These are phyloP conservation scores for Cossypha heuglini DNA, from an alignment of 2,797 vertebrate genomes.

Conservation along the genomic window DNA sequence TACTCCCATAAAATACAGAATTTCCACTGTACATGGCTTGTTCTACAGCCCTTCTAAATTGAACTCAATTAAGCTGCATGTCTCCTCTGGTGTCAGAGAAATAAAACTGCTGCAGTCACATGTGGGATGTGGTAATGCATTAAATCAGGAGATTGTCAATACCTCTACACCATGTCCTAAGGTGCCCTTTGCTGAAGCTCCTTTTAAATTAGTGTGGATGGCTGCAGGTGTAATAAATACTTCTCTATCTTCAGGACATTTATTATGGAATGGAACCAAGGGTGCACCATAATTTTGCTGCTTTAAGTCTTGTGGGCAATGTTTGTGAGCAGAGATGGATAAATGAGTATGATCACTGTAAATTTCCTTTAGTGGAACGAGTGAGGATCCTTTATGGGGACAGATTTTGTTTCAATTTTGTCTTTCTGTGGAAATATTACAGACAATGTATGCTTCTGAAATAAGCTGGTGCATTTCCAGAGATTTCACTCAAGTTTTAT, in stretches of 20 bases:
- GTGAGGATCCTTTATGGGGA: not conserved
- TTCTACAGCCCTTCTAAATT: conserved; percentile 20
- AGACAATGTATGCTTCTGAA: not conserved
- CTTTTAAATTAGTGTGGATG: not conserved
- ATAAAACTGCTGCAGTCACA: not conserved
- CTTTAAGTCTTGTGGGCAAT: not conserved
- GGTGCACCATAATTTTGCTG: not conserved
- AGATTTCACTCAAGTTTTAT: not conserved
- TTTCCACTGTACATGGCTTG: conserved; percentile 8
- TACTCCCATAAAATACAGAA: not conserved
- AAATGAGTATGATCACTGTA: not conserved
- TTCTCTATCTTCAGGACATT: not conserved
- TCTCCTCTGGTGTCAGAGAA: not conserved
- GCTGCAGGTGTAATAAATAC: not conserved
- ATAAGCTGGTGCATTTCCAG: not conserved
- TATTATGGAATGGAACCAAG: not conserved
- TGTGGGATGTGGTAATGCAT: conserved; percentile 2
- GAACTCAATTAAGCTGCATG: conserved; percentile 30
- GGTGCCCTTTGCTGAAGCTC: not conserved
- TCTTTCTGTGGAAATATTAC: not conserved
- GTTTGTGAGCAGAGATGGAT: not conserved
- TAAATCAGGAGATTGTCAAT: conserved; percentile 21
- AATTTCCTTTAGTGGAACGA: not conserved
- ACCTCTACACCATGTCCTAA: not conserved
- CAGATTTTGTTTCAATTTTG: not conserved